A percentile compares a stretch with the other conserved stretches of the same genome.
phyloP scores from a whole-genome alignment of 2,113 vertebrate genomes.

The Synchiropus splendidus region DNA sequence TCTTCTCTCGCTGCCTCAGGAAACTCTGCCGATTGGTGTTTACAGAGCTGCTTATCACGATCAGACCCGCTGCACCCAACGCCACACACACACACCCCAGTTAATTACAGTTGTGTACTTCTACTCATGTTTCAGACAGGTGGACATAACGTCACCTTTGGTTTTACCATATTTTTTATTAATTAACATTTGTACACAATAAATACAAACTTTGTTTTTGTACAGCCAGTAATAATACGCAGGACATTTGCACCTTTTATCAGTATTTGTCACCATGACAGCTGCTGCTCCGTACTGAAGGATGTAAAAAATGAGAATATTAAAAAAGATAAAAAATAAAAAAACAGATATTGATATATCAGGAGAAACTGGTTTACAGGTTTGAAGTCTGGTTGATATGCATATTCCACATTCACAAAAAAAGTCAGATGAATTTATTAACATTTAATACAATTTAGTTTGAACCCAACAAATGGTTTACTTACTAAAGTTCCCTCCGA shows the following conservation, averaged over 20 bases:
- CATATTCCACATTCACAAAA: conserved; percentile 6
- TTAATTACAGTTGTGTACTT: not conserved
- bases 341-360: conserved; percentile 54
- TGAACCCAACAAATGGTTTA: not conserved
- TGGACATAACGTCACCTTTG: conserved; percentile 7
- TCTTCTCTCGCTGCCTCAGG: conserved; percentile 36
- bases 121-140: conserved; percentile 3
- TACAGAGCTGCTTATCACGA: conserved; percentile 14
- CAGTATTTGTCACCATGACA: conserved; percentile 73
- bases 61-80: conserved; percentile 32
- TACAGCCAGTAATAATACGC: conserved; percentile 87
- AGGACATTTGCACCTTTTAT: conserved; percentile 74
- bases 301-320: conserved; percentile 25
- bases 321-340: conserved; percentile 61
- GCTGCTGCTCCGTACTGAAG: conserved; percentile 74
- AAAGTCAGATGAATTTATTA: too few relatives aligned
- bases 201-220: conserved; percentile 98
- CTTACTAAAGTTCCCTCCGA: too few relatives aligned
- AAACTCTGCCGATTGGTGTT: conserved; percentile 30
- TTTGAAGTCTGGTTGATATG: conserved; percentile 70
- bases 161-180: conserved; percentile 75
- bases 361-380: conserved; percentile 48
- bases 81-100: conserved; percentile 2
- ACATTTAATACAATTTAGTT: not conserved
- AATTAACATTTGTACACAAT: conserved; percentile 99